A percentile compares a stretch with the other conserved stretches of the same genome.
These are phyloP conservation scores for Sycophila sp. DNA, from an alignment of 1,140 invertebrate species.

Conservation along the genomic window DNA sequence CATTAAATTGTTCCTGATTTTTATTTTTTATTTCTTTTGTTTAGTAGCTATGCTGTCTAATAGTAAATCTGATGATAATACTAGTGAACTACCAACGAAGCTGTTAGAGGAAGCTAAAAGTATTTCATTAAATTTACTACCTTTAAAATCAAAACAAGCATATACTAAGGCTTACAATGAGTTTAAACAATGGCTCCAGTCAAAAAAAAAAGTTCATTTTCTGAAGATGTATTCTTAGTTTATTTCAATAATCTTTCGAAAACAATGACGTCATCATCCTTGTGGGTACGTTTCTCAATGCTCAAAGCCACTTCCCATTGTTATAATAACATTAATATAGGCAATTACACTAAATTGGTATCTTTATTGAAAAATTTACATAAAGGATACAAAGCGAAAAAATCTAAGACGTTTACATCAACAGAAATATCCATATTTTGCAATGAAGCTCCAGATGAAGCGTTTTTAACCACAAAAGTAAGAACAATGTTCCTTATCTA, in stretches of 20 bases:
- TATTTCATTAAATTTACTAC: slow-evolving; percentile 14
- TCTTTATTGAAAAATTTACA: slow-evolving; percentile 7
- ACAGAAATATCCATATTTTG: slow-evolving; percentile 15
- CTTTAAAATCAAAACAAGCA: slow-evolving; percentile 5
- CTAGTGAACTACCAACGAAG: background rate
- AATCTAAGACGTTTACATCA: slow-evolving; percentile 18
- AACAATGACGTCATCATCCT: slow-evolving; percentile 21
- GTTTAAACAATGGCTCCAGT: slow-evolving; percentile 2
- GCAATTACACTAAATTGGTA: slow-evolving; percentile 4
- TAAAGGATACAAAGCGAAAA: slow-evolving; percentile 24
- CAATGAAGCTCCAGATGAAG: slow-evolving; percentile 17
- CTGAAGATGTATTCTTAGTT: slow-evolving; percentile 23
- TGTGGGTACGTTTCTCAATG: slow-evolving; percentile 24
- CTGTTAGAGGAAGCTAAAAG: slow-evolving; percentile 5
- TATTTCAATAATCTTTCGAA: slow-evolving; percentile 25
- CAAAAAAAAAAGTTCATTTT: slow-evolving; percentile 15
- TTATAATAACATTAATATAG: slow-evolving; percentile 27
- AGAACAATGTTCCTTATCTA: background rate
- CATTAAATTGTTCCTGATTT: no score
- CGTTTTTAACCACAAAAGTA: slow-evolving; percentile 19
- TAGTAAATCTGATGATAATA: background rate
- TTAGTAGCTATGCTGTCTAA: no score
- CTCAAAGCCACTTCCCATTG: slow-evolving; percentile 2
- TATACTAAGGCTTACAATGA: slow-evolving; percentile 9
- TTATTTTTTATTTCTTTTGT: no score